These are phyloP conservation scores for Odontomachus brunneus DNA, from an alignment of 1,140 invertebrate species.

Conservation along the genomic window DNA sequence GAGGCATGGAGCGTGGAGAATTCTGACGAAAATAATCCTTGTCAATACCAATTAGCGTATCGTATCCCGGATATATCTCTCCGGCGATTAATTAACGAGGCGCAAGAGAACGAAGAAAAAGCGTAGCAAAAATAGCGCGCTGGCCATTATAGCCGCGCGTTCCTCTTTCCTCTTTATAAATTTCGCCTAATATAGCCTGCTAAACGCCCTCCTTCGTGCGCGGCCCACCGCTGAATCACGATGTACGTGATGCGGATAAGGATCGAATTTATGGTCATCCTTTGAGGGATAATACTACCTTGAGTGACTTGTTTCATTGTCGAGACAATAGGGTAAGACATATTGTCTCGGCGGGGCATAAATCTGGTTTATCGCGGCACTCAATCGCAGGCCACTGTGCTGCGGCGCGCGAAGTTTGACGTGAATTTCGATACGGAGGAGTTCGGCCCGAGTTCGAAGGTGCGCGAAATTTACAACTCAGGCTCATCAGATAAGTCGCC, in stretches of 20 bases:
- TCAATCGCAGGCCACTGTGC: slow-evolving; percentile 30
- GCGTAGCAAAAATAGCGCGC: too few relatives aligned
- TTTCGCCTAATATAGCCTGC: slow-evolving; percentile 18
- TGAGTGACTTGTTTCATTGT: slow-evolving; percentile 58
- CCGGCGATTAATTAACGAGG: too few relatives aligned
- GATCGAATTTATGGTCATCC: slow-evolving; percentile 58
- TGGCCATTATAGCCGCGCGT: too few relatives aligned
- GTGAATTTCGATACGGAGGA: slow-evolving; percentile 45
- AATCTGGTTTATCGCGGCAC: slow-evolving; percentile 52
- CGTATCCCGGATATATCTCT: too few relatives aligned
- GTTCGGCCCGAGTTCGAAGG: not conserved
- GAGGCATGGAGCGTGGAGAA: not conserved
- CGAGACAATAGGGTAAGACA: slow-evolving; percentile 55
- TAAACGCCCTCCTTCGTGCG: not conserved
- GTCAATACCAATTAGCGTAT: too few relatives aligned
- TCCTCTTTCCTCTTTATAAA: slow-evolving; percentile 16
- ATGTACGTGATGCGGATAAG: slow-evolving; percentile 49
- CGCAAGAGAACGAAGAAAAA: too few relatives aligned
- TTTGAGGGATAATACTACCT: slow-evolving; percentile 57
- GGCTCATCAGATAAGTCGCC: not conserved
- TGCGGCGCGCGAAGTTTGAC: slow-evolving; percentile 47
- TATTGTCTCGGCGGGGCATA: slow-evolving; percentile 41
- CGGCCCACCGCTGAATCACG: not conserved
- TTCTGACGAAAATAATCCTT: not conserved
- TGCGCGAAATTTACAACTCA: slow-evolving; percentile 38